Evolutionary conservation across 2,888 invertebrate genomes (phyloP).

Genomic region (Nipponacmea schrenckii): DNA sequence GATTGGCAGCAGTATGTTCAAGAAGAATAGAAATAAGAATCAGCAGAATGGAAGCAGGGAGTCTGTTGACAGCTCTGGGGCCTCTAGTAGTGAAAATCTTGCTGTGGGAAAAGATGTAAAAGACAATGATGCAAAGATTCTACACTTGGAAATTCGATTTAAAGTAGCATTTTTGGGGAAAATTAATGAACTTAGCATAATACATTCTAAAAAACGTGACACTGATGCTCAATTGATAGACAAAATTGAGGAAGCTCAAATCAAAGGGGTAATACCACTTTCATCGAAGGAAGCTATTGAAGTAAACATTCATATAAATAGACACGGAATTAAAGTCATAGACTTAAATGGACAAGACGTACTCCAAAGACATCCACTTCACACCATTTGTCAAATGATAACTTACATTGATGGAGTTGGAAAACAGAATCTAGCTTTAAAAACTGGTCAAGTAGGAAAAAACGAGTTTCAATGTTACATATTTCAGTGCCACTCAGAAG

Average conservation of each 20-base stretch:
- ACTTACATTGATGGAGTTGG: slow-evolving; percentile 62
- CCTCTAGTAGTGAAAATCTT: slow-evolving; percentile 44
- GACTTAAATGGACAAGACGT: slow-evolving; percentile 61
- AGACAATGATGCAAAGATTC: slow-evolving; percentile 43
- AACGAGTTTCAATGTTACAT: slow-evolving; percentile 59
- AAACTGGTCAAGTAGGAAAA: slow-evolving; percentile 59
- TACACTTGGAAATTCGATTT: slow-evolving; percentile 37
- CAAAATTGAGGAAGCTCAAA: slow-evolving; percentile 65
- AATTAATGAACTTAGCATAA: slow-evolving; percentile 57
- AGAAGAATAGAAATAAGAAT: slow-evolving; percentile 20
- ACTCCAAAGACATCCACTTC: slow-evolving; percentile 62
- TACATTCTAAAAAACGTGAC: slow-evolving; percentile 53
- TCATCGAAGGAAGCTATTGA: slow-evolving; percentile 55
- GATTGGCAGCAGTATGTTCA: neutral
- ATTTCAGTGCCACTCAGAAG: slow-evolving; percentile 62
- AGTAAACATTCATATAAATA: slow-evolving; percentile 57
- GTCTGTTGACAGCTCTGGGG: slow-evolving; percentile 29
- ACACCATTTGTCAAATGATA: slow-evolving; percentile 63
- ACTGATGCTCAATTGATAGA: slow-evolving; percentile 65
- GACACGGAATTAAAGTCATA: slow-evolving; percentile 62
- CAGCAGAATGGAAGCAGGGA: slow-evolving; percentile 29
- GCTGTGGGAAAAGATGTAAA: slow-evolving; percentile 36
- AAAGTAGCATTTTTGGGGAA: slow-evolving; percentile 53
- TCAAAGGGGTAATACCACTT: slow-evolving; percentile 60
- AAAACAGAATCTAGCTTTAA: slow-evolving; percentile 61